Evolutionary conservation across 1,140 invertebrate species (phyloP).

Genomic region (Tachypleus tridentatus): DNA sequence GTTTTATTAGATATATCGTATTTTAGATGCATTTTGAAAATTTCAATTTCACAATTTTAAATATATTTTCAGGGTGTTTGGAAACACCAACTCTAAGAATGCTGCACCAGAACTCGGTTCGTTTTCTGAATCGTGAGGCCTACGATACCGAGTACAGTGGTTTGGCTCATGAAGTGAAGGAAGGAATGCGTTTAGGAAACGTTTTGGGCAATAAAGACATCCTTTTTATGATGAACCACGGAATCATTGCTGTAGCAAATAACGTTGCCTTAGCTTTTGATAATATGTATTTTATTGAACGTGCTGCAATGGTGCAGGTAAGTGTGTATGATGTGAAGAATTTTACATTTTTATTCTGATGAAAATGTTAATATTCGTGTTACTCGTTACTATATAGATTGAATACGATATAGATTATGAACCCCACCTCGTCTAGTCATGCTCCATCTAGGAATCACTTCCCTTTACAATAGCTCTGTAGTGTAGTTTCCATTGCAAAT

Average conservation of each 20-base stretch:
- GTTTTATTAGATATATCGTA: too few species aligned
- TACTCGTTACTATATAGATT: too few species aligned
- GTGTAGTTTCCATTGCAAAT: too few species aligned
- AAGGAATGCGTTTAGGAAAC: constrained; percentile 7
- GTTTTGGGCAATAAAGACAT: constrained; percentile 7
- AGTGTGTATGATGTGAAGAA: not conserved
- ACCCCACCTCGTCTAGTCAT: too few species aligned
- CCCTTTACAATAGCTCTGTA: too few species aligned
- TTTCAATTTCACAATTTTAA: too few species aligned
- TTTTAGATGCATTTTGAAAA: too few species aligned
- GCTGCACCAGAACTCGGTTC: constrained; percentile 11
- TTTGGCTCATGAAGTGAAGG: constrained; percentile 2
- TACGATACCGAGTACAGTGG: constrained; percentile 9
- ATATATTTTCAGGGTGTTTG: constrained; percentile 4
- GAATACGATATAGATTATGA: too few species aligned
- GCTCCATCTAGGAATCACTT: too few species aligned
- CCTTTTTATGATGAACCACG: constrained; percentile 10
- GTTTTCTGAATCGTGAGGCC: constrained; percentile 7
- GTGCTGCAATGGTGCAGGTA: constrained; percentile 14
- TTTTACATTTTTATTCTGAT: not conserved
- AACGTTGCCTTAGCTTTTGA: constrained; percentile 12
- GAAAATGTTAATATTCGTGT: too few species aligned
- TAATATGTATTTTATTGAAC: constrained; percentile 15
- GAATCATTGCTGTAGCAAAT: constrained; percentile 2
- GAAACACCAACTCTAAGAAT: constrained; percentile 7